Evolutionary conservation across 2,797 vertebrate species (phyloP).

Genomic region (Vultur gryphus): DNA sequence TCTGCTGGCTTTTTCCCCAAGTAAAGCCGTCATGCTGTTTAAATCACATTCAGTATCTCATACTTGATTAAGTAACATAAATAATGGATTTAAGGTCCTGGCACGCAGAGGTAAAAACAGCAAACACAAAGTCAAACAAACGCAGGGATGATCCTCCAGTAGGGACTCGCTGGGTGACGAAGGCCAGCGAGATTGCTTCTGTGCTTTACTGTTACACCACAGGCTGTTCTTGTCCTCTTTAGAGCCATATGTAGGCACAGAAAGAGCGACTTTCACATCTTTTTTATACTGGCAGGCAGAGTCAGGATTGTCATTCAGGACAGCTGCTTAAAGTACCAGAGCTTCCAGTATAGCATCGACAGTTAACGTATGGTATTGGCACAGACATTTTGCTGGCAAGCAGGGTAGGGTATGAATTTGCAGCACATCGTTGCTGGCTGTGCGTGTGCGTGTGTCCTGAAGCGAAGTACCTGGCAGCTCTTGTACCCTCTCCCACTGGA

Average conservation of each 20-base stretch:
- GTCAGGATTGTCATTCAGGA: neutral
- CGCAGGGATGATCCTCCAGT: neutral
- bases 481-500: neutral
- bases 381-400: neutral
- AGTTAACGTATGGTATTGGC: neutral
- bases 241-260: neutral
- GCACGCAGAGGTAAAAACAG: neutral
- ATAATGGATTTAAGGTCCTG: neutral
- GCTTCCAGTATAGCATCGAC: neutral
- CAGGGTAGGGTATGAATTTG: neutral
- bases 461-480: neutral
- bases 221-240: neutral
- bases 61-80: neutral
- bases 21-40: neutral
- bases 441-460: neutral
- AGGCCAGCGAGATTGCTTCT: neutral
- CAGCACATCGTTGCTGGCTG: accelerated
- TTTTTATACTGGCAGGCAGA: neutral
- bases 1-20: neutral
- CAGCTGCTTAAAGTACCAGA: slow-evolving; percentile 9
- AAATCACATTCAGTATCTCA: neutral
- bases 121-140: neutral
- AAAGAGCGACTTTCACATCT: neutral
- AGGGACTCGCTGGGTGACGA: neutral
- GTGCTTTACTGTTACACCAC: neutral